Evolutionary conservation across 2,797 vertebrate genomes (phyloP).

Genomic region (Enoplosus armatus): DNA sequence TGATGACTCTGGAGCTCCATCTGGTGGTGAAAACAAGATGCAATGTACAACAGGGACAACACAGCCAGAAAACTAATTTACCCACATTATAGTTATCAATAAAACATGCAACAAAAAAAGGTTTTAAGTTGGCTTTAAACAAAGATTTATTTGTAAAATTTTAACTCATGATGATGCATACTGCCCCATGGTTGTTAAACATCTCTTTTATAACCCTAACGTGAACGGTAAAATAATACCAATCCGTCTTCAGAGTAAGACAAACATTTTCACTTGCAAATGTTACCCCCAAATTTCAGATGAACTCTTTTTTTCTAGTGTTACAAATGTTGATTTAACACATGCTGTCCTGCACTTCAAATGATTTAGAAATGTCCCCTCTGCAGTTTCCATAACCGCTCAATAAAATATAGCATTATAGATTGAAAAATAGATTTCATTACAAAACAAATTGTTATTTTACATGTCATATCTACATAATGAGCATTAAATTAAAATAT

Average conservation of each 20-base stretch:
- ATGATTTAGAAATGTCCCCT: slow-evolving; percentile 24
- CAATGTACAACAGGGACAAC: not conserved
- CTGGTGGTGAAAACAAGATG: slow-evolving; percentile 51
- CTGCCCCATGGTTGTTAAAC: slow-evolving; percentile 26
- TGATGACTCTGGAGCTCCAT: slow-evolving; percentile 37
- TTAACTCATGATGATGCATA: slow-evolving; percentile 39
- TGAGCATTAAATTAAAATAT: slow-evolving; percentile 73
- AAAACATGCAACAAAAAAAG: slow-evolving; percentile 6
- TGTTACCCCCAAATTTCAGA: slow-evolving; percentile 24
- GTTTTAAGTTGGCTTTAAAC: slow-evolving; percentile 34
- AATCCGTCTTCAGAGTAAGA: slow-evolving; percentile 19
- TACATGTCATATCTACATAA: slow-evolving; percentile 74
- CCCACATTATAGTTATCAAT: not conserved
- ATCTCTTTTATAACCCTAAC: slow-evolving; percentile 3
- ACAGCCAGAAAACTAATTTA: not conserved
- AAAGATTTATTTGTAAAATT: slow-evolving; percentile 63
- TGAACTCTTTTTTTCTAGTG: slow-evolving; percentile 38
- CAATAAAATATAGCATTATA: slow-evolving; percentile 59
- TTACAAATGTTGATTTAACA: slow-evolving; percentile 41
- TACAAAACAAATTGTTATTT: slow-evolving; percentile 68
- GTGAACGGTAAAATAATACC: slow-evolving; percentile 37
- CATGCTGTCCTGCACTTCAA: not conserved
- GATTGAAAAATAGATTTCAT: slow-evolving; percentile 67
- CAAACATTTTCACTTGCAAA: slow-evolving; percentile 29
- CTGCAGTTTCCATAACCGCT: slow-evolving; percentile 40